Evolutionary conservation across 1,140 invertebrate genomes (phyloP), one percentile per base, ranked within the genome.

Genomic region (Leptoteleia sp.): DNA sequence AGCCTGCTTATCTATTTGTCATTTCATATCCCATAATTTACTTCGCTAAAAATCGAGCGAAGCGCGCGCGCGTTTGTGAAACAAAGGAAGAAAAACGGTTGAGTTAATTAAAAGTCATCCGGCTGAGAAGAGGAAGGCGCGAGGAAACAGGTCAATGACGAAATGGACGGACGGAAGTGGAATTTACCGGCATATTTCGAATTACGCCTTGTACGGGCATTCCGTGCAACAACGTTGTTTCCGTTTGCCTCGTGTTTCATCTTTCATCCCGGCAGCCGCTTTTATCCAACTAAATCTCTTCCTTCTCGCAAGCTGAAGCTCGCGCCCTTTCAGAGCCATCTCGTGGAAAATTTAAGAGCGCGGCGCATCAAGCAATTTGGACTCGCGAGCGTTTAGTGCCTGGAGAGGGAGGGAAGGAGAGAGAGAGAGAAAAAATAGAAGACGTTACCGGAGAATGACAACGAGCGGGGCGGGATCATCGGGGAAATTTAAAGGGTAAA

Each of bases 321-420:
- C 11, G 22, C 11, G 33, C 48, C 33, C 48, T 55, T 65, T 47
- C 37, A 45, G 22, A 48, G 31, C 15, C 47, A 45, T 59, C 64
- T 43, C 37, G 62, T 54, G 55, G 65, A 70, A 76, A 78, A 80
- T 80, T 78, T 73, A 82, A 82, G 64, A 64, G 35, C 70, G 37
- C 37, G n/a, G 35, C 75, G 76, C 70, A 79, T 82, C 79, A 62
- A 76, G 79, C 75, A 65, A 82, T 70, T 76, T 70, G 43, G 47
- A 65, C 54, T 43, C 35, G 42, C 31, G 29, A 50, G 11, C 19
- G 52, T 65, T 65, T 59, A 59, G 59, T 40, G 31, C 27, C n/a
- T n/a, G n/a, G n/a, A n/a, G n/a, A n/a, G n/a, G n/a, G n/a, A n/a
- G n/a, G n/a, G n/a, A n/a, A n/a, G n/a, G n/a, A n/a, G n/a, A n/a